Evolutionary conservation across 2,797 vertebrate species (phyloP), one percentile per base, ranked within the genome.

Genomic region (Danionella dracula): DNA sequence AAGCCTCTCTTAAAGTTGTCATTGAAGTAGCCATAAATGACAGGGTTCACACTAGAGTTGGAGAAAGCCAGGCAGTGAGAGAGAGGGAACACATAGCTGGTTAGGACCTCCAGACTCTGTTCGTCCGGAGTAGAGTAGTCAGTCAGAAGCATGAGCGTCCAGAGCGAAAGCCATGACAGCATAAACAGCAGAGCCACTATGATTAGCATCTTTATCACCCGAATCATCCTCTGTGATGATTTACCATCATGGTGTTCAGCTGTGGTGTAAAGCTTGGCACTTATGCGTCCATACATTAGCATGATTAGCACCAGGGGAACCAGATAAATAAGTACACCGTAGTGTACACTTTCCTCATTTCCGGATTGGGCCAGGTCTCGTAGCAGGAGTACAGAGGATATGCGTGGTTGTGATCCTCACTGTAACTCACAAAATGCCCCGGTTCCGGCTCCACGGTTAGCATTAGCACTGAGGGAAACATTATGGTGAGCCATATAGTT

Each of bases 11-110:
- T 79, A 35, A 83, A 83, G 63, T 81, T 81, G 67, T 81, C 68
- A 8, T 82, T 83, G 73, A 82, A 83, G 71, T 79, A 83, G 12
- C 80, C 81, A 8, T 82, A 83, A 44, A 83, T 76, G 40, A 83
- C 76, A 49, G 81, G 80, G 17, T 83, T 83, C 19, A 81, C 40
- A 10, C 81, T 78, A 59, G 77, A 79, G 56, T 83, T 83, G 61
- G 76, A 76, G 56, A 83, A 83, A 7, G 81, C 80, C 15, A 83
- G 69, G 80, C 81, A 83, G 31, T 82, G 80, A 1, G 81, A 78
- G 20, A 82, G 75, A 34, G 81, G 80, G 56, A 78, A 82, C 2
- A 82, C 13, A 4, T 83, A 83, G 4, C 78, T 66, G 0, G 78
- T 77, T 29, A 82, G 54, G 6, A 83, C 45, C 27, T 77, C 66